Evolutionary conservation across 2,888 invertebrate genomes (phyloP), one percentile per base, ranked within the genome.

Genomic region (Epistrophe grossulariae): DNA sequence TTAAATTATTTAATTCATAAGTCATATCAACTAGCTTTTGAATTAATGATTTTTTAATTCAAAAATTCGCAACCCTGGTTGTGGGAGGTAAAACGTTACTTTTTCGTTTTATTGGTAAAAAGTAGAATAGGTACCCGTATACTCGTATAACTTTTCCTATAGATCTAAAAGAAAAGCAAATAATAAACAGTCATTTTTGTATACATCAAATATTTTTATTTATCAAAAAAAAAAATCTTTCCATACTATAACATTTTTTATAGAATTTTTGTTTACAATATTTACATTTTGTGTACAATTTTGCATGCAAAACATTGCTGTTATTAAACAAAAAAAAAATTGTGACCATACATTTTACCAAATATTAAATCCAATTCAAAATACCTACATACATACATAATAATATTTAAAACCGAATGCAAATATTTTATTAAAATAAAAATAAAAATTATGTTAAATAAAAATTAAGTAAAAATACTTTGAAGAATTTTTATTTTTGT

Each of bases 231-330:
- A 79, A 76, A 62, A 59, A 6, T 28, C 15, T 50, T 76, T 45
- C 60, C 76, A 80, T 57, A 48, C 19, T 15, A 76, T 80, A 84
- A 84, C 84, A 84, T 84, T 74, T 84, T 24, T 74, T 24, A 70
- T 79, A 84, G 68, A 68, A 48, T 74, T 70, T 64, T 17, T 35
- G 55, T 74, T 60, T 79, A 71, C 70, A 71, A 19, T 79, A 84
- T 79, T 68, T 83, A 83, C 78, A 83, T 72, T 74, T 70, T 60
- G 50, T 64, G 71, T 70, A 62, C 62, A 40, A 43, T 62, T 40
- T 43, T 43, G 24, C 15, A 62, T 62, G 35, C 15, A 43, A 59
- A n/a, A 19, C 13, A 15, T 19, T 24, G 19, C 19, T 35, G 10
- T 38, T 31, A 60, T 13, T 11, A 24, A 13, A 19, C 1, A 24